These are phyloP conservation scores for Atherinosoma microstoma DNA, from an alignment of 2,797 vertebrate species.

Conservation along the genomic window DNA sequence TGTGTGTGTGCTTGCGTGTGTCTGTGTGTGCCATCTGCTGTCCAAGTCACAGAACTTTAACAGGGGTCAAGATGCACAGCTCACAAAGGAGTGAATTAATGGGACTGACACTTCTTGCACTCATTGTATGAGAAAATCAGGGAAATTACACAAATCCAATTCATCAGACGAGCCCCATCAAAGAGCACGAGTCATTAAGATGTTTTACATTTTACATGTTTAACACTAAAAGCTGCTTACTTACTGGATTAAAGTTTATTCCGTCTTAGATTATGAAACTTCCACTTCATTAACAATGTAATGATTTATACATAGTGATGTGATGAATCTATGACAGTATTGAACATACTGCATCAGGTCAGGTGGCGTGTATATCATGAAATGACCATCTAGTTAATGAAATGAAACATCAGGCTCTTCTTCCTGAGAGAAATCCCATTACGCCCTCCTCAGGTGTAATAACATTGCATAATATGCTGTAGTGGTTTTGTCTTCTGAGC, in stretches of 20 bases:
- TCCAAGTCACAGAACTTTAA: conserved; percentile 81
- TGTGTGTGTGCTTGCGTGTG: conserved; percentile 33
- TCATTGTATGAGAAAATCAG: conserved; percentile 76
- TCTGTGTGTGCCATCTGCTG: conserved; percentile 80
- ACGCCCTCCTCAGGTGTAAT: conserved; percentile 48
- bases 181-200: conserved; percentile 8
- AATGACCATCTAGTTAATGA: conserved; percentile 67
- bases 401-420: conserved; percentile 64
- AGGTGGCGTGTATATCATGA: conserved; percentile 57
- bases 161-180: conserved; percentile 37
- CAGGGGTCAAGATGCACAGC: conserved; percentile 82
- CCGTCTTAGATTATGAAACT: not conserved
- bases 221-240: conserved; percentile 26
- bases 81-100: conserved; percentile 77
- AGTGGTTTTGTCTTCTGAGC: conserved; percentile 60
- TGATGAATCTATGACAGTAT: conserved; percentile 1
- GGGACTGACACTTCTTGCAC: conserved; percentile 70
- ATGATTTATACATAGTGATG: conserved; percentile 21
- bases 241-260: conserved; percentile 14
- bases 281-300: not conserved
- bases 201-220: conserved; percentile 29
- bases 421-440: conserved; percentile 63
- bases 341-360: conserved; percentile 30
- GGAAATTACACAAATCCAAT: conserved; percentile 70
- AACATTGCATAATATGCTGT: conserved; percentile 49